Evolutionary conservation across 2,888 invertebrate genomes (phyloP), one percentile per base, ranked within the genome.

Genomic region (Chrysodeixis includens): DNA sequence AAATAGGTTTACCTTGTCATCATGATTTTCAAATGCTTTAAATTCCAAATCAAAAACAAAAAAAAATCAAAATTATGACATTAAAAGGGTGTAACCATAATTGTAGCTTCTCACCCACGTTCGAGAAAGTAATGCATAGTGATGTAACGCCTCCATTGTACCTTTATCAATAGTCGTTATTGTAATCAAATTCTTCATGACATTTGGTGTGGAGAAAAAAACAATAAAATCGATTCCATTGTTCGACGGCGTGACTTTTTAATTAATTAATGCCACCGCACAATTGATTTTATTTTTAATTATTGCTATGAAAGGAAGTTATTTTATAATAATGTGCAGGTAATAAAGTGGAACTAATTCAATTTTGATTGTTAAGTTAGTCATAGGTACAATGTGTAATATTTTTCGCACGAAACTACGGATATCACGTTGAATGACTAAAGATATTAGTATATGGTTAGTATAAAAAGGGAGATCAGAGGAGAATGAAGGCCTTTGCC

Each of bases 81-180:
- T 18, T 16, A 26, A 30, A 62, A 35, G 18, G 6, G 4, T 59
- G n/a, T 30, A 30, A 12, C 12, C 7, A 22, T 46, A 32, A 57
- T 56, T 14, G 49, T 35, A 44, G 14, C 40, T 14, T 60, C 56
- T 55, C 57, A 69, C 70, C 65, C 69, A 72, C 65, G 20, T 44
- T 16, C 18, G 14, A 5, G 18, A 64, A 60, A 44, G 35, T 20
- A 22, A 73, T 62, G 40, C 40, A n/a, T 40, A 40, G 40, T 40
- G 56, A 64, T 35, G 55, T 56, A 74, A 73, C 56, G 49, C 54
- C 66, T 74, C 70, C 73, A 62, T 62, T 61, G 71, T 59, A 66
- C 58, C 58, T 70, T 69, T 40, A 49, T 49, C 46, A 66, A 49
- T 59, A 70, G 69, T 73, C 35, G 32, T 69, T 58, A 73, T 76